A percentile compares a stretch with the other conserved stretches of the same genome.
Evolutionary conservation across 2,797 vertebrate genomes (phyloP).

Genomic region (Euthynnus affinis): DNA sequence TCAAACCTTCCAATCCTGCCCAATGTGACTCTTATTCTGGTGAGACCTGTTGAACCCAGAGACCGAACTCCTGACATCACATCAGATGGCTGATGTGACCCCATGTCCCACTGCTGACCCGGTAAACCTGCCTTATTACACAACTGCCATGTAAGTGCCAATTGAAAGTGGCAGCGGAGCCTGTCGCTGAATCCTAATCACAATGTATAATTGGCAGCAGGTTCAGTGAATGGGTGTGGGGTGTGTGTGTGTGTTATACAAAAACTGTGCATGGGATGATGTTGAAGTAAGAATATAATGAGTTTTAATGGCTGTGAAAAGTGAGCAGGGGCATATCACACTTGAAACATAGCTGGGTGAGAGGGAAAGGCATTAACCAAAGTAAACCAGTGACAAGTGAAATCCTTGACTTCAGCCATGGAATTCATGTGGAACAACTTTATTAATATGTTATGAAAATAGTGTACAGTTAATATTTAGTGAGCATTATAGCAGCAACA

Average conservation of each 20-base stretch:
- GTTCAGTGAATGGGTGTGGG: conserved; percentile 32
- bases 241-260: conserved; percentile 22
- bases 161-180: conserved; percentile 80
- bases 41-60: conserved; percentile 37
- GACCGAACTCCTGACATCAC: conserved; percentile 59
- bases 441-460: too few relatives aligned
- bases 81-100: conserved; percentile 65
- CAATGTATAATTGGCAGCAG: conserved; percentile 63
- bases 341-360: conserved; percentile 22
- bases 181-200: conserved; percentile 77
- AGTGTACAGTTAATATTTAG: background rate
- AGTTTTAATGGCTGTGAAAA: conserved; percentile 22
- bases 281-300: conserved; percentile 11
- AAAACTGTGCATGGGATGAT: background rate
- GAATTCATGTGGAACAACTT: background rate
- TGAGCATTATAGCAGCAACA: background rate
- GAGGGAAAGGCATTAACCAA: conserved; percentile 1
- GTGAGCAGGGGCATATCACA: background rate
- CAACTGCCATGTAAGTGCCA: conserved; percentile 76
- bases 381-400: background rate
- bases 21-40: conserved; percentile 25
- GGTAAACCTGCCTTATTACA: conserved; percentile 73
- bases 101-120: conserved; percentile 67
- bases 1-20: conserved; percentile 17
- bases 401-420: background rate